Evolutionary conservation across 2,113 vertebrate species (phyloP).

Genomic region (Paradoxurus hermaphroditus): DNA sequence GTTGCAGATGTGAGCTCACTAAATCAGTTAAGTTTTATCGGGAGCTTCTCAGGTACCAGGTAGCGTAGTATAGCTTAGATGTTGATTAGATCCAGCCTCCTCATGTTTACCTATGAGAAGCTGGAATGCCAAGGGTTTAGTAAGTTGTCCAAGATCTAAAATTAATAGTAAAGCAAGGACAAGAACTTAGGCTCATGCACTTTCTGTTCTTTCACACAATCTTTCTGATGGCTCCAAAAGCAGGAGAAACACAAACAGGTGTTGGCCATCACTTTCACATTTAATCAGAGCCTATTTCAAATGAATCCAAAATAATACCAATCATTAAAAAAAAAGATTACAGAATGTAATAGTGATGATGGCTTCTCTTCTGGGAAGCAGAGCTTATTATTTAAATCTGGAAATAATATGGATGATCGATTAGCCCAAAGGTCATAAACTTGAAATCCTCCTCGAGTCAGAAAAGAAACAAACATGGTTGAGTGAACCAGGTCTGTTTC

Average conservation of each 20-base stretch:
- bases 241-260: not conserved
- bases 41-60: not conserved
- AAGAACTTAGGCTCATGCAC: not conserved
- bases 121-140: not conserved
- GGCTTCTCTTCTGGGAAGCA: not conserved
- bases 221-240: not conserved
- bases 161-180: not conserved
- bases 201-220: not conserved
- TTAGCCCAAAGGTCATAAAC: not conserved
- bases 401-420: not conserved
- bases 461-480: not conserved
- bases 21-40: not conserved
- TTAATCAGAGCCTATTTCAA: not conserved
- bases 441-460: not conserved
- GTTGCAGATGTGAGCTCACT: not conserved
- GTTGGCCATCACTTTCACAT: not conserved
- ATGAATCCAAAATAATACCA: not conserved
- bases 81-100: not conserved
- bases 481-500: not conserved
- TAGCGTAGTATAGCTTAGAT: not conserved
- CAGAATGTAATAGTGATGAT: not conserved
- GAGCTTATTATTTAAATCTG: not conserved
- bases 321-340: not conserved
- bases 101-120: not conserved
- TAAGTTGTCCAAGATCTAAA: not conserved